Conservation (phyloP, 1,140 invertebrate species). For the Aphaenogaster floridana region DNA sequence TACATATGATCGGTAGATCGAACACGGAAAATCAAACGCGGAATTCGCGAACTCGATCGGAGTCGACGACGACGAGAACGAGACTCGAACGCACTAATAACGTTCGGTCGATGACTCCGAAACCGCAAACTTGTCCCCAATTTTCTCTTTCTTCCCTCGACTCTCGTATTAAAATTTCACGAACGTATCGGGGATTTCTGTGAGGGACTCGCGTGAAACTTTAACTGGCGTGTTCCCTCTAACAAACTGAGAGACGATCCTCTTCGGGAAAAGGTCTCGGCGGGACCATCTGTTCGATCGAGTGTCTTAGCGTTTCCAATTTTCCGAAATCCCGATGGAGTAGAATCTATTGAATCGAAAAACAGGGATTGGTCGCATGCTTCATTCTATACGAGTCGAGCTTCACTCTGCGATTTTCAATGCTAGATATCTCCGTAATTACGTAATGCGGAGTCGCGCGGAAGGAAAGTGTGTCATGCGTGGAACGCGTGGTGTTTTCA, state of each 20-base stretch:
- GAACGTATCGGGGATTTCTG: not conserved
- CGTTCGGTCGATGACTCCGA: slow-evolving; percentile 16
- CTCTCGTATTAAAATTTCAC: not conserved
- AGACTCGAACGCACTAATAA: not conserved
- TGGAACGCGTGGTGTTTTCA: slow-evolving; percentile 13
- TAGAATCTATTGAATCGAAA: not conserved
- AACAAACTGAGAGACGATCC: not conserved
- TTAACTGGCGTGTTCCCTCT: not conserved
- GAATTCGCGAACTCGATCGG: not conserved
- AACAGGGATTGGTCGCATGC: not conserved
- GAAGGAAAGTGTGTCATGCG: slow-evolving; percentile 37
- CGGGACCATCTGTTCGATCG: not conserved
- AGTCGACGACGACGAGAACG: not conserved
- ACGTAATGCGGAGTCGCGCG: not conserved
- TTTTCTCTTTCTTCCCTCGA: not conserved
- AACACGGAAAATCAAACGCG: not conserved
- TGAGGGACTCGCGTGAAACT: not conserved
- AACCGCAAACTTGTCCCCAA: not conserved
- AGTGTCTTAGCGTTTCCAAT: no score
- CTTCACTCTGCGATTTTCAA: not conserved
- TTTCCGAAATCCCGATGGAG: not conserved
- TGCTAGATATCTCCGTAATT: slow-evolving; percentile 18
- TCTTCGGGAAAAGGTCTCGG: not conserved
- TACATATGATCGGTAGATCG: no score
- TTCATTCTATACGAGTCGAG: not conserved